Evolutionary conservation across 2,797 vertebrate species (phyloP), one percentile per base, ranked within the genome.

Genomic region (Hephaestus fuliginosus): DNA sequence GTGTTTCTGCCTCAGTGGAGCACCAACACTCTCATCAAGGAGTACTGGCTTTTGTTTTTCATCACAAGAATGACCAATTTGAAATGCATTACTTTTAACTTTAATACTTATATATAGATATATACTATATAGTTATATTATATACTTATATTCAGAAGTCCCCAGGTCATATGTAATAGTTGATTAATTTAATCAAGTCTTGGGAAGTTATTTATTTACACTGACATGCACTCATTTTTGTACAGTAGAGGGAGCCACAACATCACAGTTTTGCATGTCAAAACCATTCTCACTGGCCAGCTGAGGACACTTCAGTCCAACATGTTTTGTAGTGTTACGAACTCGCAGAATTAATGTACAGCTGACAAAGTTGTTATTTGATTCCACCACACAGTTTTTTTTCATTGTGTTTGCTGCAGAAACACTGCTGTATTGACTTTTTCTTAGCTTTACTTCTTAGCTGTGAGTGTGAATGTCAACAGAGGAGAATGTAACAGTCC

Each of bases 231-330:
- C 39, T 41, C 30, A 33, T 33, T 33, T 33, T 33, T 33, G 36
- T 39, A 30, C 90, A 83, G 52, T 18, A 92, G 89, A 83, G 85
- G 83, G 85, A 17, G 77, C 78, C 48, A 83, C 13, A 80, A 8
- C 62, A 67, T 67, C 65, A 84, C 52, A 51, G 36, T 66, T 69
- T 22, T 48, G 7, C 10, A 15, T 13, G 0, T 49, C 7, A 22
- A 12, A 62, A 12, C 5, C 52, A 8, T 44, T 55, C 30, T 39
- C n/a, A 49, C 10, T 36, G 36, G n/a, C 60, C 9, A 11, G 46
- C 6, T 18, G 7, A 58, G 14, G 20, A 62, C 6, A 61, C 17
- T 5, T 22, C 11, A 28, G 44, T 63, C 30, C 7, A 4, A 60
- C 22, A 58, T 61, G 55, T 64, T 53, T 9, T 25, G 9, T 9